Percentiles rank a stretch among this genome's conserved stretches.
These are phyloP conservation scores for Oncorhynchus mykiss DNA, from an alignment of 2,113 vertebrate species.

Conservation along the genomic window DNA sequence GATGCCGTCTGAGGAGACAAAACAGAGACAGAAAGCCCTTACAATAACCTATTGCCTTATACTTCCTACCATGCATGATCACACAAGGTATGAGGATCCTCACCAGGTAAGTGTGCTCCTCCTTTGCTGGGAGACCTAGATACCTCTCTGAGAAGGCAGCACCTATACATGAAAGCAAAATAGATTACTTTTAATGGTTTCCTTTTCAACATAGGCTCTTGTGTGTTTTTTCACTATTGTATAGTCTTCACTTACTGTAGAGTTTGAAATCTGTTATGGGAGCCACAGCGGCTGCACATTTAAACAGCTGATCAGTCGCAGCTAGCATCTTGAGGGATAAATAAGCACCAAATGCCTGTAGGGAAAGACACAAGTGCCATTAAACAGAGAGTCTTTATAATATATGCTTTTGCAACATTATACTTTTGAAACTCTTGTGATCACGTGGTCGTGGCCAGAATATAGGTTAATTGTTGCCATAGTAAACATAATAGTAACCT, in stretches of 20 bases:
- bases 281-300: conserved; percentile 72
- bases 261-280: conserved; percentile 81
- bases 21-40: background rate
- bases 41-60: no score
- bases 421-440: no score
- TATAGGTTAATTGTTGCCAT: background rate
- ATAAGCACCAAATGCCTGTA: conserved; percentile 80
- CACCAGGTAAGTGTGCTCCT: conserved; percentile 78
- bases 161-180: conserved; percentile 50
- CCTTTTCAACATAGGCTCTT: no score
- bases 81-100: conserved; percentile 23
- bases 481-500: conserved; percentile 63
- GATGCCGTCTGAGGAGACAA: conserved; percentile 71
- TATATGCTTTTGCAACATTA: background rate
- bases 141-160: conserved; percentile 80
- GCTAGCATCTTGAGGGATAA: conserved; percentile 79
- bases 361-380: conserved; percentile 15
- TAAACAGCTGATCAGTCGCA: conserved; percentile 73
- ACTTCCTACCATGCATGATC: background rate
- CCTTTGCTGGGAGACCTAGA: conserved; percentile 76
- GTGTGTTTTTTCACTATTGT: background rate
- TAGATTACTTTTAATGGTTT: no score
- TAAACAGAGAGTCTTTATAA: background rate
- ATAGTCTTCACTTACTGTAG: conserved; percentile 72
- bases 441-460: background rate